Evolutionary conservation across 2,797 vertebrate genomes (phyloP).

Genomic region (Enteromius trimaculatus): DNA sequence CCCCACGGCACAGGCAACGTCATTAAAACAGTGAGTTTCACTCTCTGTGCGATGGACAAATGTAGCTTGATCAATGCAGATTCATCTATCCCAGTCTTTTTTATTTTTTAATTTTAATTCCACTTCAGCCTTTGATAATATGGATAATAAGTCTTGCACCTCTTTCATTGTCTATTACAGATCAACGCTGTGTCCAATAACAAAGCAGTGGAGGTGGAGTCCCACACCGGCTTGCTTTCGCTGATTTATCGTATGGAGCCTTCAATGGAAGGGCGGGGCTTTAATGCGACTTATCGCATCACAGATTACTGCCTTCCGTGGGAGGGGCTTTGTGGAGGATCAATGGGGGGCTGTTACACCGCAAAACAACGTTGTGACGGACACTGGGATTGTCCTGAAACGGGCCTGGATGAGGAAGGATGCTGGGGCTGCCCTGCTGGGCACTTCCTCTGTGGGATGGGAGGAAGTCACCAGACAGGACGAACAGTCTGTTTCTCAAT

Average conservation of each 20-base stretch:
- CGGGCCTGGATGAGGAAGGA: conserved; percentile 83
- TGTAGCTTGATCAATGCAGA: background rate
- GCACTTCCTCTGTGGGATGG: conserved; percentile 81
- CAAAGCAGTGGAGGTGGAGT: conserved; percentile 84
- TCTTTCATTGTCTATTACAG: conserved; percentile 66
- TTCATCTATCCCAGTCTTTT: background rate
- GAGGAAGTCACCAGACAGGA: conserved; percentile 60
- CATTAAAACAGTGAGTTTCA: conserved; percentile 76
- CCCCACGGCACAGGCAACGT: conserved; percentile 69
- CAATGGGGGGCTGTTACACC: conserved; percentile 82
- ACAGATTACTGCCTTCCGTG: conserved; percentile 87
- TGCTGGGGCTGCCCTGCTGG: conserved; percentile 80
- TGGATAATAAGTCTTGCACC: background rate
- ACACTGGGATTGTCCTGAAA: conserved; percentile 87
- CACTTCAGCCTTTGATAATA: background rate
- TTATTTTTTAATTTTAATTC: background rate
- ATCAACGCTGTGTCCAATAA: conserved; percentile 82
- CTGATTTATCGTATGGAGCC: conserved; percentile 75
- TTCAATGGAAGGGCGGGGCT: conserved; percentile 76
- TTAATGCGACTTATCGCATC: conserved; percentile 90
- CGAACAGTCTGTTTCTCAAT: conserved; percentile 80
- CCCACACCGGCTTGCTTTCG: conserved; percentile 81
- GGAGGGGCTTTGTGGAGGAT: conserved; percentile 85
- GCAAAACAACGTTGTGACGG: conserved; percentile 85
- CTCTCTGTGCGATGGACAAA: background rate